These are phyloP conservation scores for Alosa alosa DNA, from an alignment of 2,113 vertebrate genomes.

Conservation along the genomic window DNA sequence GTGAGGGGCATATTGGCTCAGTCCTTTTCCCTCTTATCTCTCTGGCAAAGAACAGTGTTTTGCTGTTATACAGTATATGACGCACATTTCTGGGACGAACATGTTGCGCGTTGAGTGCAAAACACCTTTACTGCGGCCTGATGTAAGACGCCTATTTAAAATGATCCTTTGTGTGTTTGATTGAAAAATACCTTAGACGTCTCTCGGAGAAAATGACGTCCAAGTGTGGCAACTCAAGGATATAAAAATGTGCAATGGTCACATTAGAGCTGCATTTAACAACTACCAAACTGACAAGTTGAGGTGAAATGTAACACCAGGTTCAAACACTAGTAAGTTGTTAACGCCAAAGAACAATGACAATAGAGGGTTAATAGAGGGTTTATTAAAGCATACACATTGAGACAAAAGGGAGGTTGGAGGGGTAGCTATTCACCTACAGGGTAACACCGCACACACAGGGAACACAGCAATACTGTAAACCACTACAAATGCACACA, in stretches of 20 bases:
- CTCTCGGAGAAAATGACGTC: not conserved
- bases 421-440: no score
- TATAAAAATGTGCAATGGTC: not conserved
- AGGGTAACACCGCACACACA: no score
- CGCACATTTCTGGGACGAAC: not conserved
- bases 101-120: not conserved
- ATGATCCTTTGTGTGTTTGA: not conserved
- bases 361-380: no score
- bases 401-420: no score
- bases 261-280: not conserved
- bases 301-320: not conserved
- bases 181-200: not conserved
- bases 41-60: not conserved
- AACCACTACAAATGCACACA: no score
- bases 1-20: not conserved
- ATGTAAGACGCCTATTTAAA: not conserved
- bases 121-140: not conserved
- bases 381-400: no score
- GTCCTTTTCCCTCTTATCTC: not conserved
- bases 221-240: not conserved
- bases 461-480: no score
- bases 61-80: not conserved
- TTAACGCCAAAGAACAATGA: no score
- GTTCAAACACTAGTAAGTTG: no score
- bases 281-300: not conserved